A percentile compares a stretch with the other conserved stretches of the same genome.
Evolutionary conservation across 2,113 vertebrate genomes (phyloP).

Genomic region (Eclectus roratus): DNA sequence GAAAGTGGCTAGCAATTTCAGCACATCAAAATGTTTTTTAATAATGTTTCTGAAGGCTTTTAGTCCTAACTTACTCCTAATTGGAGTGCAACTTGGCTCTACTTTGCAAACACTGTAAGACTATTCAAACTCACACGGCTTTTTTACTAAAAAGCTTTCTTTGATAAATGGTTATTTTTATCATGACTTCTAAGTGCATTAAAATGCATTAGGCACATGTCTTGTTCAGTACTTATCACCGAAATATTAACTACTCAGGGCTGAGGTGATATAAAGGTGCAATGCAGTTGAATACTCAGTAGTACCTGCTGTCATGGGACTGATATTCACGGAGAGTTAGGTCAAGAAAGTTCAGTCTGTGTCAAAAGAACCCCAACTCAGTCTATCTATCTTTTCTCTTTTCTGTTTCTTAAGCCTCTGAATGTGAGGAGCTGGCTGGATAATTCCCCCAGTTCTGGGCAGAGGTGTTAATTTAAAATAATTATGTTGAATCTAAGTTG

Average conservation of each 20-base stretch:
- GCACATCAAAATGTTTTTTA: slow-evolving; percentile 18
- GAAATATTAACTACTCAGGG: not conserved
- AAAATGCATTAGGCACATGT: slow-evolving; percentile 44
- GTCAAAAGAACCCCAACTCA: not conserved
- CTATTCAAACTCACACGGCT: not conserved
- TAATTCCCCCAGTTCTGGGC: not conserved
- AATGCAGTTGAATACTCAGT: not conserved
- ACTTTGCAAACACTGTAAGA: slow-evolving; percentile 5
- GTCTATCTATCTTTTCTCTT: not conserved
- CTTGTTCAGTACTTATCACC: not conserved
- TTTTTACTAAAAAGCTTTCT: slow-evolving; percentile 49
- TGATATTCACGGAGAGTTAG: not conserved
- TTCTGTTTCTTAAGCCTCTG: not conserved
- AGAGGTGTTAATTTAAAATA: not conserved
- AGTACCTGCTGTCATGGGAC: not conserved
- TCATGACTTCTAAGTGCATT: slow-evolving; percentile 35
- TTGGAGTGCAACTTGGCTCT: slow-evolving; percentile 13
- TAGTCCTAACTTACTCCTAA: not conserved
- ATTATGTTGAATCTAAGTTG: not conserved
- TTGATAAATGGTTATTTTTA: slow-evolving; percentile 55
- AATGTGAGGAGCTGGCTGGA: not conserved
- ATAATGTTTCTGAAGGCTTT: slow-evolving; percentile 35
- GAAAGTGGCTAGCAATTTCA: slow-evolving; percentile 23
- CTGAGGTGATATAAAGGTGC: slow-evolving; percentile 41
- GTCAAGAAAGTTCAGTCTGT: not conserved